Percentiles rank a stretch among this genome's conserved stretches.
phyloP scores from a whole-genome alignment of 2,888 invertebrate species.

The Plagiodera versicolora region DNA sequence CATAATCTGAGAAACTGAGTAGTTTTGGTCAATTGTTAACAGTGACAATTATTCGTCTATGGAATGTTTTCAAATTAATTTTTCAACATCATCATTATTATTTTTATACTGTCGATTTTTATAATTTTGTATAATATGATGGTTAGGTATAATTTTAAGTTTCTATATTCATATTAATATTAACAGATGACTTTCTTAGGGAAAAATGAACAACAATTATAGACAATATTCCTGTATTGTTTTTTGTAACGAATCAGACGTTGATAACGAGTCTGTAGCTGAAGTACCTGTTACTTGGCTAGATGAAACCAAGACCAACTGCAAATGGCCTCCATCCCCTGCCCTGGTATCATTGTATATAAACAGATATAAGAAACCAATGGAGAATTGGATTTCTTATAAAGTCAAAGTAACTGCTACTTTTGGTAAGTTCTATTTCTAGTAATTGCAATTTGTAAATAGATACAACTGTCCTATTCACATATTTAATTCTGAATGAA shows the following conservation, averaged over 20 bases:
- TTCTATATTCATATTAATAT: not conserved
- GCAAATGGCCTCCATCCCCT: constrained; percentile 8
- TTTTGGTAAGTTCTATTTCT: not conserved
- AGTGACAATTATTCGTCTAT: too few relatives aligned
- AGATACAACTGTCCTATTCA: not conserved
- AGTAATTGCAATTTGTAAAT: not conserved
- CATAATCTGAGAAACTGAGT: too few relatives aligned
- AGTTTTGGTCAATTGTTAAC: too few relatives aligned
- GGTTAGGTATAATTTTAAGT: not conserved
- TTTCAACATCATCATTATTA: too few relatives aligned
- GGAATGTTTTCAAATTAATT: too few relatives aligned
- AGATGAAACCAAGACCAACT: not conserved
- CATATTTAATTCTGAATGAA: not conserved
- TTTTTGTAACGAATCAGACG: constrained; percentile 5
- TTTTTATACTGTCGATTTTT: too few relatives aligned
- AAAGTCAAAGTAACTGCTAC: not conserved
- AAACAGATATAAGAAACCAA: not conserved
- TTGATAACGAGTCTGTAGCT: not conserved
- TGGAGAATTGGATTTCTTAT: not conserved
- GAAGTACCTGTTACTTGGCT: constrained; percentile 13
- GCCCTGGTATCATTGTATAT: constrained; percentile 1
- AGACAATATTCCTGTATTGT: constrained; percentile 4
- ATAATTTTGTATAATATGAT: too few relatives aligned
- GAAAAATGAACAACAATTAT: constrained; percentile 3
- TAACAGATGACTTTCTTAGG: not conserved